Percentiles rank a stretch among this genome's conserved stretches.
Conservation (phyloP, 2,888 invertebrate species). For the Epinotia ramella region DNA sequence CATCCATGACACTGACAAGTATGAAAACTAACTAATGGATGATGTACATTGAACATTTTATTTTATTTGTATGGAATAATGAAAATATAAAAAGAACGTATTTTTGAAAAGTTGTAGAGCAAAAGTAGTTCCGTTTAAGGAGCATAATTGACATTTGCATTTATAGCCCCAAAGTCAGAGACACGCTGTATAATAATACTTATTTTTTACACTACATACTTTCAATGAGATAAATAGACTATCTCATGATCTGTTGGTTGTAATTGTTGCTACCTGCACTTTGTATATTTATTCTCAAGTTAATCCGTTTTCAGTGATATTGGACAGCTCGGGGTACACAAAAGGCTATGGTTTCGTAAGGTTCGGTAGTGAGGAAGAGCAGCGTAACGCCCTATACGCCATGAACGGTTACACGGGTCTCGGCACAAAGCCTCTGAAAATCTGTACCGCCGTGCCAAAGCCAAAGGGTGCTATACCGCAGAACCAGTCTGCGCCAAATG, state of each 20-base stretch:
- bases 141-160: too few relatives aligned
- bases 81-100: too few relatives aligned
- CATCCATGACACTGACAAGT: too few relatives aligned
- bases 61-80: too few relatives aligned
- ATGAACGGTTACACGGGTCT: constrained; percentile 97
- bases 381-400: constrained; percentile 95
- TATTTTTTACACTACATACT: too few relatives aligned
- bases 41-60: too few relatives aligned
- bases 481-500: constrained; percentile 58
- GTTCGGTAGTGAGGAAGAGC: constrained; percentile 97
- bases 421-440: constrained; percentile 94
- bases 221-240: too few relatives aligned
- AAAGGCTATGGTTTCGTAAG: constrained; percentile 98
- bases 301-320: constrained; percentile 88
- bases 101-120: too few relatives aligned
- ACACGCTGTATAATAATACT: too few relatives aligned
- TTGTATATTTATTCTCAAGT: background rate
- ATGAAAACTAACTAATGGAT: too few relatives aligned
- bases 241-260: background rate
- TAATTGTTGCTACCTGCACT: background rate
- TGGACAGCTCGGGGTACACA: constrained; percentile 95
- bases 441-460: constrained; percentile 96
- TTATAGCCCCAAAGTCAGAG: too few relatives aligned
- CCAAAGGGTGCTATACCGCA: constrained; percentile 85
- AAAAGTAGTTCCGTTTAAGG: too few relatives aligned